phyloP scores from a whole-genome alignment of 2,888 invertebrate genomes.

The Sialis lutaria region DNA sequence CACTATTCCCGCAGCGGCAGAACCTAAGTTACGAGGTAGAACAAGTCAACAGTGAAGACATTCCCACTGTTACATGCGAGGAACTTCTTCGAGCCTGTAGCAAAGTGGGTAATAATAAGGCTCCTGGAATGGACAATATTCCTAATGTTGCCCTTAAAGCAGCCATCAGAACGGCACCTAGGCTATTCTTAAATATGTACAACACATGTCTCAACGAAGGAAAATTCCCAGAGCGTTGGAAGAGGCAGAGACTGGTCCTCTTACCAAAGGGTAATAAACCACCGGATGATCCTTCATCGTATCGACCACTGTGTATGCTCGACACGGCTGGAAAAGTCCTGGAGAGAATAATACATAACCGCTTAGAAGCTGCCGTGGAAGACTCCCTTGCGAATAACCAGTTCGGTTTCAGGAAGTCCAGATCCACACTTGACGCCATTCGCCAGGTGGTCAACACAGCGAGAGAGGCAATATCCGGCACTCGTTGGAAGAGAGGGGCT shows the following conservation, averaged over 20 bases:
- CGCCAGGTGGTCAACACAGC: neutral
- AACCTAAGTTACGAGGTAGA: no score
- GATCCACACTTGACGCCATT: constrained; percentile 7
- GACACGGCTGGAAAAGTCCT: constrained; percentile 10
- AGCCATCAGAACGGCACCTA: neutral
- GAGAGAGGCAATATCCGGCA: neutral
- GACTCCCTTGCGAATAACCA: constrained; percentile 5
- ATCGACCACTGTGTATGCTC: constrained; percentile 5
- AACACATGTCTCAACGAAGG: constrained; percentile 6
- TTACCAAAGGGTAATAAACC: constrained; percentile 8
- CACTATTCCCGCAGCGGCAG: no score
- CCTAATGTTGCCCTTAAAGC: neutral
- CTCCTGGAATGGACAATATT: neutral
- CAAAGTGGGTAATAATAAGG: neutral
- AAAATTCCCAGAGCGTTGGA: constrained; percentile 6
- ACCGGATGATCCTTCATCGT: neutral
- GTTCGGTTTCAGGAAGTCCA: constrained; percentile 10
- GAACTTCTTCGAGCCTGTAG: neutral
- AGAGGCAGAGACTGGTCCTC: constrained; percentile 6
- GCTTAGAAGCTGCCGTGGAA: constrained; percentile 8
- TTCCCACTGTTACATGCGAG: neutral
- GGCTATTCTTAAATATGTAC: constrained; percentile 4
- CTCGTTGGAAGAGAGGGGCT: neutral
- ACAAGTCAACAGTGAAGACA: neutral
- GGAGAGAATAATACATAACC: constrained; percentile 11